phyloP scores from a whole-genome alignment of 1,140 invertebrate species.

The Eufriesea mexicana region DNA sequence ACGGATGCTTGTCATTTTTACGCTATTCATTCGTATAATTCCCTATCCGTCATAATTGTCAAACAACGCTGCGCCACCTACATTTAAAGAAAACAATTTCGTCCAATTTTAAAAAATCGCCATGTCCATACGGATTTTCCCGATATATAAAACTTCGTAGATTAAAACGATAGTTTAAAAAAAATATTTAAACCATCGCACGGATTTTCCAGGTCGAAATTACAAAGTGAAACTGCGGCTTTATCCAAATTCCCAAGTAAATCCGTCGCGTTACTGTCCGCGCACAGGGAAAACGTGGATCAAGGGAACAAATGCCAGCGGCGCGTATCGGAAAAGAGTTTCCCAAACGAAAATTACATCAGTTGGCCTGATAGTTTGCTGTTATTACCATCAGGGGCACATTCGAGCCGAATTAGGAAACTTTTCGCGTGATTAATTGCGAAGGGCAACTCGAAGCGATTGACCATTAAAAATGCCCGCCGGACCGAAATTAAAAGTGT shows the following conservation, averaged over 20 bases:
- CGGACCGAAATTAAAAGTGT: background rate
- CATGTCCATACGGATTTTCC: too few species aligned
- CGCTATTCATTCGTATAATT: background rate
- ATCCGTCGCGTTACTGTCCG: background rate
- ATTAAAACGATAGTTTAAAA: too few species aligned
- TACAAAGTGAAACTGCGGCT: too few species aligned
- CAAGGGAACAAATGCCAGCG: background rate
- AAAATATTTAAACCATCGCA: too few species aligned
- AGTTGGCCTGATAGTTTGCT: background rate
- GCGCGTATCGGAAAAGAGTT: background rate
- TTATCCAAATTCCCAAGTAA: background rate
- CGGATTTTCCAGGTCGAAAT: too few species aligned
- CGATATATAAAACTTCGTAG: too few species aligned
- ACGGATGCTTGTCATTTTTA: background rate
- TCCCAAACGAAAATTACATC: background rate
- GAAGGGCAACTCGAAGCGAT: background rate
- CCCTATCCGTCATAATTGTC: background rate
- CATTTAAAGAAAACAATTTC: too few species aligned
- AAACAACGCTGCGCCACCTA: too few species aligned
- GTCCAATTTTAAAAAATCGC: too few species aligned
- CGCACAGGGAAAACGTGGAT: background rate
- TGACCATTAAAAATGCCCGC: background rate
- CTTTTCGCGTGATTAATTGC: background rate
- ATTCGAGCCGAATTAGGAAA: background rate
- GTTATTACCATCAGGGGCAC: background rate